A percentile compares a stretch with the other conserved stretches of the same genome.
Evolutionary conservation across 2,797 vertebrate species (phyloP).

Genomic region (Meda fulgida): DNA sequence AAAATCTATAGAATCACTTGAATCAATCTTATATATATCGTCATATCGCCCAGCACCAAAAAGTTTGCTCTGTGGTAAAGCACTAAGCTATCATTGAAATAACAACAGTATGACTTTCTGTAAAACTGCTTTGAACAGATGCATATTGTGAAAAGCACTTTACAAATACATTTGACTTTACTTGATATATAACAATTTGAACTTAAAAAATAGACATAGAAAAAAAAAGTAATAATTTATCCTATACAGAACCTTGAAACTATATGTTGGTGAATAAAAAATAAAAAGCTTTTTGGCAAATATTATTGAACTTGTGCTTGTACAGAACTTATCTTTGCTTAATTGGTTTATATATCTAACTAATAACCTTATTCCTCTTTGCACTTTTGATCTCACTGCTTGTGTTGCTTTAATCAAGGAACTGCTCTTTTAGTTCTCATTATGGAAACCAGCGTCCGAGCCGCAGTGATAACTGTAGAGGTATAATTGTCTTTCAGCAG

Average conservation of each 20-base stretch:
- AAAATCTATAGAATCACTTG: neutral
- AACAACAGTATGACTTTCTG: no score
- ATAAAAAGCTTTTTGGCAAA: neutral
- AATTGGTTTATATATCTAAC: neutral
- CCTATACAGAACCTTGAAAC: neutral
- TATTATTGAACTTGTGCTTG: neutral
- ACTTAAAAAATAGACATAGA: neutral
- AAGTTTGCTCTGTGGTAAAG: no score
- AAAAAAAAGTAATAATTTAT: neutral
- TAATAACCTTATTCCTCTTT: neutral
- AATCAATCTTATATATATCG: neutral
- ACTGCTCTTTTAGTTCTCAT: neutral
- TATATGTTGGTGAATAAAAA: neutral
- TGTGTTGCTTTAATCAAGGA: conserved; percentile 18
- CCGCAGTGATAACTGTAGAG: conserved; percentile 21
- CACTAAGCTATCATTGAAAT: no score
- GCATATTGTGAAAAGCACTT: no score
- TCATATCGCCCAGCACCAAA: neutral
- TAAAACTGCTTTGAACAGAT: no score
- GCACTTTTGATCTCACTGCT: conserved; percentile 1
- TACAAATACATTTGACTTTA: no score
- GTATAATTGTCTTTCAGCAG: conserved; percentile 69
- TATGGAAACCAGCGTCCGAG: neutral
- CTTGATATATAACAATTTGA: no score
- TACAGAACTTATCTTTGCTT: neutral